Evolutionary conservation across 2,888 invertebrate species (phyloP), one percentile per base, ranked within the genome.

Genomic region (Chloromyia formosa): DNA sequence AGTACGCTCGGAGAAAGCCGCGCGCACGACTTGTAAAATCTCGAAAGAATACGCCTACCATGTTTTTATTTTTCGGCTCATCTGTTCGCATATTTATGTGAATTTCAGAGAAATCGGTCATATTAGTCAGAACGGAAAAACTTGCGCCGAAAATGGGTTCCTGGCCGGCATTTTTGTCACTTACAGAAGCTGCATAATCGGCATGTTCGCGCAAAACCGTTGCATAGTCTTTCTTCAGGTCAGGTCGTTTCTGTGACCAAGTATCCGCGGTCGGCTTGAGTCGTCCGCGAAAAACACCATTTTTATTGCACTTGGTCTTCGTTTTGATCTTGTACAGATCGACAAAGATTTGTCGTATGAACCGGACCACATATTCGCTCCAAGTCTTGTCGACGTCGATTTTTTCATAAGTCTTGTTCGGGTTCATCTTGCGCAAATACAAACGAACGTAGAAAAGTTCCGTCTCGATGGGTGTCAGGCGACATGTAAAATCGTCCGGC

Each of bases 341-440:
- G n/a, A 35, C 64, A 0, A 77, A n/a, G 12, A 69, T 27, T 23
- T 77, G 53, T 14, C 60, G 18, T 12, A 62, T 71, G 42, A 61
- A 77, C 10, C 64, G 53, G 1, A 75, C 58, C 1, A 69, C 66
- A 22, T 72, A 61, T 18, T 77, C 61, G 1, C 45, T 45, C 77
- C 77, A 77, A 7, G 75, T 71, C 49, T 75, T 77, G 35, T 75
- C 75, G 18, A 77, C 71, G 20, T 77, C 77, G 18, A 23, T 58
- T 61, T 75, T 77, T 58, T 72, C 54, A 42, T 75, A 77, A 2
- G 27, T 53, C 61, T 75, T 64, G 14, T 23, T 40, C 10, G 75
- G 72, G 23, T 66, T 60, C 9, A 40, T 12, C 14, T 75, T 75
- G 18, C 74, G 71, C n/a, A 75, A 53, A 45, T 77, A 72, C 14